A percentile compares a stretch with the other conserved stretches of the same genome.
phyloP scores from a whole-genome alignment of 2,888 invertebrate species.

The Pterobdella sp. region DNA sequence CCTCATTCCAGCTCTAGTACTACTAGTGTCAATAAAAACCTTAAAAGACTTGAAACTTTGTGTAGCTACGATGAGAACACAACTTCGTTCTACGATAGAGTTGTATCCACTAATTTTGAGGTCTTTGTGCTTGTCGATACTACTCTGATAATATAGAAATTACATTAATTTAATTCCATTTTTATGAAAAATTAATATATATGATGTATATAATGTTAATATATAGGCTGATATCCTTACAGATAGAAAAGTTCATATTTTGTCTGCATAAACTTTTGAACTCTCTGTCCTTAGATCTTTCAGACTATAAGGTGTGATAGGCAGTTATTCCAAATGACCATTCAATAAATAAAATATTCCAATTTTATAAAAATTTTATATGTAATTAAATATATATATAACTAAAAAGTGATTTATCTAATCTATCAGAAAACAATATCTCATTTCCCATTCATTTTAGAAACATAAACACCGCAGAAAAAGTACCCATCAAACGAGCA shows the following conservation, averaged over 20 bases:
- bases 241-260: conserved; percentile 99
- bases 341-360: neutral
- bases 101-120: conserved; percentile 98
- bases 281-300: conserved; percentile 89
- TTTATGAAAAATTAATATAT: conserved; percentile 20
- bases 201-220: neutral
- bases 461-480: neutral
- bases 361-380: neutral
- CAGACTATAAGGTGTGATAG: conserved; percentile 71
- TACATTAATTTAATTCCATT: neutral
- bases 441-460: neutral
- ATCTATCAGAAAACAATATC: neutral
- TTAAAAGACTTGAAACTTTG: too few relatives aligned
- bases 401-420: neutral
- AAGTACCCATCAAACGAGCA: neutral
- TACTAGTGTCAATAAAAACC: too few relatives aligned
- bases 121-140: conserved; percentile 41
- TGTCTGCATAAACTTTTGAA: conserved; percentile 96
- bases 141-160: neutral
- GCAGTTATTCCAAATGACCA: neutral
- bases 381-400: neutral
- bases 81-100: conserved; percentile 96
- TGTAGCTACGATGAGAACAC: conserved; percentile 96
- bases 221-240: conserved; percentile 37
- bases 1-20: too few relatives aligned